Percentiles rank a stretch among this genome's conserved stretches.
Evolutionary conservation across 53 echinoderm and acorn worm genomes (phyloP).

Genomic region (Hippasteria phrygiana): DNA sequence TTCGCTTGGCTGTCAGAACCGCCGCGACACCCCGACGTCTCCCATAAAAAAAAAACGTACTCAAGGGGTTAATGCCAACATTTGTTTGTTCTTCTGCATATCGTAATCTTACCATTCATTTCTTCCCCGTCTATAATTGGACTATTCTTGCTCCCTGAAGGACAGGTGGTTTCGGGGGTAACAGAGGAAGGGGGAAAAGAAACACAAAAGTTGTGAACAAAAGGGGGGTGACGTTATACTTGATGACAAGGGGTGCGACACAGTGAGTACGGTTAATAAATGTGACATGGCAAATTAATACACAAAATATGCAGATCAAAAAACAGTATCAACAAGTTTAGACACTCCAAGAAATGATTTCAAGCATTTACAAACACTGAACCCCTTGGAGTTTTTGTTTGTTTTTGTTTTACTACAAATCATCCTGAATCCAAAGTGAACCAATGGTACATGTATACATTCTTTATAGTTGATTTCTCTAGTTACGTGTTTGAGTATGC

Average conservation of each 20-base stretch:
- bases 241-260: not conserved
- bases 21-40: too few relatives aligned
- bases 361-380: too few relatives aligned
- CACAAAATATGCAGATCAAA: not conserved
- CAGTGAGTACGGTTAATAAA: not conserved
- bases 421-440: not conserved
- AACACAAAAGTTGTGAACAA: slow-evolving; percentile 54
- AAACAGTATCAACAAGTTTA: too few relatives aligned
- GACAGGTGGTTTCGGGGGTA: not conserved
- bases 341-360: too few relatives aligned
- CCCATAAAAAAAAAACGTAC: not conserved
- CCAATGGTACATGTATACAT: not conserved
- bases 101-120: slow-evolving; percentile 57
- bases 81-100: not conserved
- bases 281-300: not conserved
- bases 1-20: too few relatives aligned
- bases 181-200: slow-evolving; percentile 34
- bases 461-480: too few relatives aligned
- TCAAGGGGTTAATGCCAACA: too few relatives aligned
- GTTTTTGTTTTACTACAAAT: not conserved
- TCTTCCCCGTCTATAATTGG: slow-evolving; percentile 64
- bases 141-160: slow-evolving; percentile 62
- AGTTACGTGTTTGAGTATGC: too few relatives aligned
- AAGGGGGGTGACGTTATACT: slow-evolving; percentile 12
- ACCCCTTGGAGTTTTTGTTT: too few relatives aligned